Conservation (phyloP, 2,113 vertebrate genomes). For the Notarius lentiginosus region DNA sequence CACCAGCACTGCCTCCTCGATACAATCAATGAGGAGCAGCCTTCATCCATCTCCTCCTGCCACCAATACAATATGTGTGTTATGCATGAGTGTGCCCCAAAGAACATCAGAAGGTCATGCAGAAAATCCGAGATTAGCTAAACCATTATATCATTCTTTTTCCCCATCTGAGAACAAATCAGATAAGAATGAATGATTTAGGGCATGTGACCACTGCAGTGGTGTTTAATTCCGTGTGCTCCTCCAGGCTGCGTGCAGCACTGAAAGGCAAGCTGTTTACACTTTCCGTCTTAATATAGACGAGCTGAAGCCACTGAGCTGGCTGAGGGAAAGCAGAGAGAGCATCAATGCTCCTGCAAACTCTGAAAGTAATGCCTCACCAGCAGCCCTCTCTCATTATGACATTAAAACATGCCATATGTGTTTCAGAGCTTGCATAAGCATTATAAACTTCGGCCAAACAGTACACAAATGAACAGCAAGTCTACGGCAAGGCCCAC, state of each 20-base stretch:
- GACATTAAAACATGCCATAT: conserved; percentile 17
- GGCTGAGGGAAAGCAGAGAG: conserved; percentile 22
- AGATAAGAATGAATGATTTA: conserved; percentile 22
- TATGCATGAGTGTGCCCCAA: background rate
- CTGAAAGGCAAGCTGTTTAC: conserved; percentile 32
- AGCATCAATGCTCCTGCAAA: conserved; percentile 22
- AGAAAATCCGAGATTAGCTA: conserved; percentile 28
- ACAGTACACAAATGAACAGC: background rate
- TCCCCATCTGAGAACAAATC: conserved; percentile 13
- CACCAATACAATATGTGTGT: background rate
- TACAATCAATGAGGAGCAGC: conserved; percentile 14
- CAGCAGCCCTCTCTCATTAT: conserved; percentile 12
- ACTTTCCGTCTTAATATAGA: conserved; percentile 44
- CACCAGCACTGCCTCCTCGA: background rate
- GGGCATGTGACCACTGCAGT: background rate
- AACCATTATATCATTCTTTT: background rate
- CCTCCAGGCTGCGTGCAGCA: background rate
- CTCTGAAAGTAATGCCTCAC: conserved; percentile 25
- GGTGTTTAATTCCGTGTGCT: background rate
- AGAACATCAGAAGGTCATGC: conserved; percentile 10
- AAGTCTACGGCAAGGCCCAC: background rate
- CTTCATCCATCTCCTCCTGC: conserved; percentile 6
- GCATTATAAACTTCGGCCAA: background rate
- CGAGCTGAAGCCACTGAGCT: conserved; percentile 15
- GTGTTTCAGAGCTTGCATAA: background rate